Base-by-base conservation (phyloP, 2,113 vertebrate genomes). In the cattle (Bos taurus) region DNA sequence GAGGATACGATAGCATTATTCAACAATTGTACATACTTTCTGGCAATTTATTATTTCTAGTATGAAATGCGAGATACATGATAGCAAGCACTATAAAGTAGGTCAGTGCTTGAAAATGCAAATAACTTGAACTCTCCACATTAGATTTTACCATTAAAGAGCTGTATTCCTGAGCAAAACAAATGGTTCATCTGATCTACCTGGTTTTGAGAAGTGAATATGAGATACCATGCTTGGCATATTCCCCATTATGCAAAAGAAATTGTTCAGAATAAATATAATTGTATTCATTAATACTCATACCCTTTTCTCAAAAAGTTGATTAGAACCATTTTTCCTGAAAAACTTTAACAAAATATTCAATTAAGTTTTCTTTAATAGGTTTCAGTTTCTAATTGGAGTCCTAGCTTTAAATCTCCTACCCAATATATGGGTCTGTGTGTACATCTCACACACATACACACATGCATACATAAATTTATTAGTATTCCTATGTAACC, bases 141-240 rank as follows among this genome's bases (percentile, higher is more conserved):
- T 96, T 87, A 57, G 1, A 78, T 86, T 95, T 94, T 96, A 33
- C 54, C 54, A 91, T 28, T 52, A 85, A 81, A 86, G 12, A 80
- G 11, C 11, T 91, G 89, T 78, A 71, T 82, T 97, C 64, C 48
- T 36, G n/a, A 97, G 59, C 52, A 95, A 97, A 95, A 95, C 13
- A 94, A 92, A 90, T 81, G 36, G 21, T 78, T 95, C 28, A n/a
- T 83, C 74, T 90, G 52, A 88, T 23, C 36, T 85, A 67, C n/a
- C 59, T 78, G 48, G 90, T 81, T 81, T 95, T 77, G 30, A 83
- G 21, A 91, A 52, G 40, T 91, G 36, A 88, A 93, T 81, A 52
- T 56, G 13, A 95, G 25, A 52, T n/a, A 60, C 2, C 4, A 60
- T 77, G 62, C 52, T 85, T 82, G 25, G 4, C 33, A 62, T 91